Percentiles rank a stretch among this genome's conserved stretches.
phyloP scores from a whole-genome alignment of 2,888 invertebrate species.

The Trichopria drosophilae region DNA sequence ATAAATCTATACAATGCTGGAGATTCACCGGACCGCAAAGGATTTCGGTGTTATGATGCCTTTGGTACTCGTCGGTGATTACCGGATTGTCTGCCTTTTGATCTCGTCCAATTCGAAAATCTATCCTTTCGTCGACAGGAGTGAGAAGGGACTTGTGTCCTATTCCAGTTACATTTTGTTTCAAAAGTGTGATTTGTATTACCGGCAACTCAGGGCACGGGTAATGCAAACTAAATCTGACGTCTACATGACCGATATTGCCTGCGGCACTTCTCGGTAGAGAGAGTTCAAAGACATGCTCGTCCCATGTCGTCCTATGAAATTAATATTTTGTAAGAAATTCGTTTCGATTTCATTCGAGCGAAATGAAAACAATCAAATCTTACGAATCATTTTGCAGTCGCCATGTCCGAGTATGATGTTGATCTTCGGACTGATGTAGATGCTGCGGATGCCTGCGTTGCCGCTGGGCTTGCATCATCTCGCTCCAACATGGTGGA shows the following conservation, averaged over 20 bases:
- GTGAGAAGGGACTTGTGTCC: conserved; percentile 61
- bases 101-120: conserved; percentile 54
- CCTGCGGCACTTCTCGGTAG: conserved; percentile 71
- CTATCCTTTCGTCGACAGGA: conserved; percentile 62
- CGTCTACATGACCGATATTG: conserved; percentile 85
- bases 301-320: conserved; percentile 78
- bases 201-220: conserved; percentile 76
- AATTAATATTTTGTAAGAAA: neutral
- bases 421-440: conserved; percentile 68
- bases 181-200: conserved; percentile 74
- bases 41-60: conserved; percentile 87
- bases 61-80: conserved; percentile 77
- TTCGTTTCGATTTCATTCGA: too few species aligned
- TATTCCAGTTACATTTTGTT: conserved; percentile 71
- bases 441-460: conserved; percentile 83
- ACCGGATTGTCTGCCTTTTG: conserved; percentile 71
- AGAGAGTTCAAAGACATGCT: conserved; percentile 87
- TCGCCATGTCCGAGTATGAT: conserved; percentile 84
- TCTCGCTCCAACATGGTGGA: conserved; percentile 90
- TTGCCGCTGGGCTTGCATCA: conserved; percentile 89
- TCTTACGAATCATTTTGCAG: conserved; percentile 78
- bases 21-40: conserved; percentile 86
- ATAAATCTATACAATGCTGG: conserved; percentile 79
- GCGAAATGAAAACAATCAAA: too few species aligned
- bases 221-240: conserved; percentile 81